Base-by-base conservation (phyloP, 2,113 vertebrate genomes). In the Petrocephalus microphthalmus region DNA sequence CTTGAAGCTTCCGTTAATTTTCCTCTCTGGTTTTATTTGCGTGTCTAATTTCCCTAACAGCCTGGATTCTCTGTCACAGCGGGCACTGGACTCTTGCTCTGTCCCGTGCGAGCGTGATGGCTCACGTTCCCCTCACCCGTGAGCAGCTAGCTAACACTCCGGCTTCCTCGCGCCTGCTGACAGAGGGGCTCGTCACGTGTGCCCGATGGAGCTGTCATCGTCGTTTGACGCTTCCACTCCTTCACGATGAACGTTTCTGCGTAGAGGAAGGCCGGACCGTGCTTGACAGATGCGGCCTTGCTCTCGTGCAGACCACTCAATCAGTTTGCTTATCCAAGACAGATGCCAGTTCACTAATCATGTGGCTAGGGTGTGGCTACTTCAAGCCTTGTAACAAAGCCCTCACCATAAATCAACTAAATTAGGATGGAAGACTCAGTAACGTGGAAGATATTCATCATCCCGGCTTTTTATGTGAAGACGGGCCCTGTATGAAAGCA, bases 261-360 rank as follows among this genome's bases (percentile, higher is more conserved):
- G 25, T 11, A 7, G 74, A 57, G 74, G 19, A 8, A 47, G 45
- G 45, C 52, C 54, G 84, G 84, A 25, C 84, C 20, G 22, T 53
- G 22, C 54, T 25, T 60, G 87, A 84, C 52, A 45, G 87, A 88
- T 13, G 53, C 5, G 78, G 56, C 53, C 74, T 78, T 53, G 74
- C 20, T 45, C 74, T 45, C 52, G 57, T 0, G 53, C 53, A 3
- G 37, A 78, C 53, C 74, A 88, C 87, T 88, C 87, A 60, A 84
- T 88, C 78, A 88, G 74, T 64, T 84, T 64, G 74, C 78, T 88
- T 88, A 78, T 84, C 87, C 87, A 29, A 45, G 53, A 83, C 87
- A 88, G 87, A 88, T 78, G 81, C 51, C 33, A 60, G 52, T 53
- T 88, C 78, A 88, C 87, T 84, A 88, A 88, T 83, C 87, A 88